Evolutionary conservation across 1,140 invertebrate genomes (phyloP).

Genomic region (Gonioctena quinquepunctata): DNA sequence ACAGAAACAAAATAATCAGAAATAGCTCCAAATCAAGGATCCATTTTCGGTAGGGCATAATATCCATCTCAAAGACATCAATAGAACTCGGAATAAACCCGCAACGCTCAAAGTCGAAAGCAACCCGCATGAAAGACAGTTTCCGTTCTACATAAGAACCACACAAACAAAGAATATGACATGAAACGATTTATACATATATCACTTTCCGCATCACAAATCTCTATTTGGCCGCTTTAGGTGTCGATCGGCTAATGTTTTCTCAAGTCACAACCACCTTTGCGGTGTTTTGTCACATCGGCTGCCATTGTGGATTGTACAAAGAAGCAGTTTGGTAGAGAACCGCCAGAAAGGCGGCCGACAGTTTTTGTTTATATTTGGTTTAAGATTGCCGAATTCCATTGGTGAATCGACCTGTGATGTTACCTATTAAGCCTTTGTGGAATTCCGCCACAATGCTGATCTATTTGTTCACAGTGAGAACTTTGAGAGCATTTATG

Average conservation of each 20-base stretch:
- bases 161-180: not conserved
- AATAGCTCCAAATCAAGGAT: too few species aligned
- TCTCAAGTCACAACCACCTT: not conserved
- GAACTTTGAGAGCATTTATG: too few species aligned
- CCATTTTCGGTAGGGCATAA: too few species aligned
- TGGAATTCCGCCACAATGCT: too few species aligned
- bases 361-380: not conserved
- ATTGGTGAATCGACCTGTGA: not conserved
- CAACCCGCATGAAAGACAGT: not conserved
- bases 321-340: not conserved
- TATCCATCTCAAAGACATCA: not conserved
- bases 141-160: not conserved
- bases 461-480: not conserved
- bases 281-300: not conserved
- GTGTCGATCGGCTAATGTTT: not conserved
- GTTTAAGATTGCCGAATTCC: not conserved
- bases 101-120: not conserved
- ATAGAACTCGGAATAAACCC: not conserved
- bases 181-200: not conserved
- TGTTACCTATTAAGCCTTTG: not conserved
- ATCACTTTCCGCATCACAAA: not conserved
- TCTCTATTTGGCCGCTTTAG: not conserved
- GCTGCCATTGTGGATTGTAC: not conserved
- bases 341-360: not conserved
- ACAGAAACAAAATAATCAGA: too few species aligned